Conservation (phyloP, 2,113 vertebrate species). For the Oreochromis tanganicae region DNA sequence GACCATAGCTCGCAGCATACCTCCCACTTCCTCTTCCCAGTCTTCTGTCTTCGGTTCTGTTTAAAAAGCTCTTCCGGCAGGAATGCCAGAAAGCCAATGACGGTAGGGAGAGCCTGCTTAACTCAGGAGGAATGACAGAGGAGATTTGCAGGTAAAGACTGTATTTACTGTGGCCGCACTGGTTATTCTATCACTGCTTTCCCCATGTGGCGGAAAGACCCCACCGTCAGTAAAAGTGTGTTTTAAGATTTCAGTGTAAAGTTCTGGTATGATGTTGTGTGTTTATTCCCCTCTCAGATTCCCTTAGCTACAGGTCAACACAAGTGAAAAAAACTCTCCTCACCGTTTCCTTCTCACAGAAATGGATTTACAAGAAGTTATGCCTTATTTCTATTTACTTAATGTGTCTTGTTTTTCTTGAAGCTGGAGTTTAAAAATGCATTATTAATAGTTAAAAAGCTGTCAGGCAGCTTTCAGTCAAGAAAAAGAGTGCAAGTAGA, state of each 20-base stretch:
- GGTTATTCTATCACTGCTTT: not conserved
- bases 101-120: not conserved
- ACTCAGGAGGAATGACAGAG: not conserved
- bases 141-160: not conserved
- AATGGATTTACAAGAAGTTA: not conserved
- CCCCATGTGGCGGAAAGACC: not conserved
- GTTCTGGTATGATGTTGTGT: not conserved
- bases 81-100: not conserved
- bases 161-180: not conserved
- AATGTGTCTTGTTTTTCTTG: not conserved
- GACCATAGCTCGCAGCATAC: fast-evolving
- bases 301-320: not conserved
- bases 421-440: not conserved
- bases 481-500: not conserved
- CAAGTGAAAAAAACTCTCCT: not conserved
- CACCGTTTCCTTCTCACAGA: not conserved
- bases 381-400: not conserved
- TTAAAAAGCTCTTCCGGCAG: not conserved
- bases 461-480: not conserved
- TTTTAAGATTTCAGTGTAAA: not conserved
- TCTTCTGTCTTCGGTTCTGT: not conserved
- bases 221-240: not conserved
- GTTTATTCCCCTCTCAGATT: not conserved
- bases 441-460: not conserved
- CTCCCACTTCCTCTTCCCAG: not conserved